Conservation (phyloP, 2,113 vertebrate genomes). For the Pterocles gutturalis region DNA sequence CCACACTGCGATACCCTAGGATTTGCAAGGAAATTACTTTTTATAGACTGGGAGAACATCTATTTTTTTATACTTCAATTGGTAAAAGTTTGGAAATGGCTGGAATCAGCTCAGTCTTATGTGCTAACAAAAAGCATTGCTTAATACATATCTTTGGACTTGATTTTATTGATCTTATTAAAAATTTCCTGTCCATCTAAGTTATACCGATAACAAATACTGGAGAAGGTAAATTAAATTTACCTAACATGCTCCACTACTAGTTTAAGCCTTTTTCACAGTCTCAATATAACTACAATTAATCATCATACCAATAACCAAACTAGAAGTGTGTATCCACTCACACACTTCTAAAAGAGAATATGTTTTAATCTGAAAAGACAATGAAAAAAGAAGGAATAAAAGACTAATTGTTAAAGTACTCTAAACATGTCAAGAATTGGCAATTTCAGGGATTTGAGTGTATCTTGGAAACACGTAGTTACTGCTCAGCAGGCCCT, state of each 20-base stretch:
- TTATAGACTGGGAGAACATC: neutral
- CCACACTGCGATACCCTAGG: accelerated
- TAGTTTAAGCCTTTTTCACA: neutral
- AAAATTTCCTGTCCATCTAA: neutral
- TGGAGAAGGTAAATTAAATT: neutral
- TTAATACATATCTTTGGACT: neutral
- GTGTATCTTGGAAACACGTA: neutral
- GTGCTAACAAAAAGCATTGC: neutral
- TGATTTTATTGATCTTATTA: neutral
- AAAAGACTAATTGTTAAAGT: neutral
- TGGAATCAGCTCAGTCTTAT: neutral
- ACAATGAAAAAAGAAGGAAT: neutral
- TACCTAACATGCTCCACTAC: neutral
- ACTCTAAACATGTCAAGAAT: neutral
- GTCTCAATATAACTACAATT: neutral
- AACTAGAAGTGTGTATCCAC: neutral
- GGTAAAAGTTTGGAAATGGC: neutral
- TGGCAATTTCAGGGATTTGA: neutral
- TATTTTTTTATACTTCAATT: neutral
- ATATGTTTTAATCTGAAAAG: neutral
- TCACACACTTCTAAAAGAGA: neutral
- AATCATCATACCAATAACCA: neutral
- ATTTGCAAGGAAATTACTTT: neutral
- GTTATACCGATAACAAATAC: neutral
- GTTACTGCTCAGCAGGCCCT: neutral